Base-by-base conservation (phyloP, 2,113 vertebrate species). In the Indri indri region DNA sequence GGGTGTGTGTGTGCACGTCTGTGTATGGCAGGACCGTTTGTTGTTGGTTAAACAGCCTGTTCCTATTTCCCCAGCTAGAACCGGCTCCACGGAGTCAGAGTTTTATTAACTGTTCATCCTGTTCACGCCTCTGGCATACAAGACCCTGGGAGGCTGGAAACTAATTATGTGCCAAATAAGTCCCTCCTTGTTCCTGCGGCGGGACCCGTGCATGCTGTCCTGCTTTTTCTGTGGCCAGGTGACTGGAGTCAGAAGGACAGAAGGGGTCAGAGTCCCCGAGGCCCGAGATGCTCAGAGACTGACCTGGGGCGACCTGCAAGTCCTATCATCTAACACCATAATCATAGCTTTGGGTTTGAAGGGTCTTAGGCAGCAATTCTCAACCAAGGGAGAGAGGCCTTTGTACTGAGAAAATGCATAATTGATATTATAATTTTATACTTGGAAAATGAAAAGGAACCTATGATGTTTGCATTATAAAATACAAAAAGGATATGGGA, bases 31-130 rank as follows among this genome's bases (percentile, higher is more conserved):
- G 76, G 80, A 30, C 54, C 52, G 16, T 70, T 65, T 92, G 54
- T 68, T 97, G 93, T 97, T 85, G 76, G 96, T 82, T 95, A 63
- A 97, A 97, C 90, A 97, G 82, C 84, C 84, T 93, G 93, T 65
- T 95, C 84, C 96, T 79, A 50, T 82, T 97, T 95, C 63, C 92
- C 92, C 90, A 54, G 96, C 84, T 82, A 94, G 77, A 92, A 88
- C 77, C 0, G 1, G 54, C 73, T 94, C 94, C 94, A 87, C 27
- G 85, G 94, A 95, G 94, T 85, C 80, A 68, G 90, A 40, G 65
- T 82, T 32, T 65, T 87, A 92, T 77, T 95, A 95, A 93, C 80
- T 96, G 90, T 66, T 96, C 90, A 73, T 85, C 97, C 71, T 70
- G 70, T 93, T 97, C 97, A 95, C 93, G 96, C 86, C 74, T 95